Evolutionary conservation across 2,797 vertebrate species (phyloP).

Genomic region (Pipistrellus nathusii): DNA sequence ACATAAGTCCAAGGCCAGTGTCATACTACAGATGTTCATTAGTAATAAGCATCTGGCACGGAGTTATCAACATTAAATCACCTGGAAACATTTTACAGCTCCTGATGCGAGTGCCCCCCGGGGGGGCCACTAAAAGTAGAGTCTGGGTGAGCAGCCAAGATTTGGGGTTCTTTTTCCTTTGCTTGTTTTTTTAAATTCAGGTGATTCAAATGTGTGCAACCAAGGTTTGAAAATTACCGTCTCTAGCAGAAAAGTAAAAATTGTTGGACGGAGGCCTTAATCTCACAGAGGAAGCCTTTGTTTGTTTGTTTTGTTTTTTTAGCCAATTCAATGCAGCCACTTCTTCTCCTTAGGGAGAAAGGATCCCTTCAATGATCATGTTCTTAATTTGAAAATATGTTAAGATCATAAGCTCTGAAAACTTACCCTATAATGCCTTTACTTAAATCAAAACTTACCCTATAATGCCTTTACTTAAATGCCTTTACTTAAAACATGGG

Average conservation of each 20-base stretch:
- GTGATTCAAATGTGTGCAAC: slow-evolving; percentile 4
- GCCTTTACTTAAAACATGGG: neutral
- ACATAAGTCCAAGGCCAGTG: neutral
- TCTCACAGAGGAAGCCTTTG: neutral
- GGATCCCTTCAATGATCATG: neutral
- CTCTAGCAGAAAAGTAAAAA: slow-evolving; percentile 9
- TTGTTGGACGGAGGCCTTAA: neutral
- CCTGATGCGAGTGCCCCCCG: neutral
- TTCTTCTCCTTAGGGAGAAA: neutral
- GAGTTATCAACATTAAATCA: slow-evolving; percentile 47
- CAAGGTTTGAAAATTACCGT: neutral
- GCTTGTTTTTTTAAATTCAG: neutral
- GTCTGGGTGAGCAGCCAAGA: neutral
- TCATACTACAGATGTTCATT: neutral
- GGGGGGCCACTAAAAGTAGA: slow-evolving; percentile 46
- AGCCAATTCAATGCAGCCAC: neutral
- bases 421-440: neutral
- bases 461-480: slow-evolving; percentile 26
- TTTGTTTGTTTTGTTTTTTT: slow-evolving; percentile 4
- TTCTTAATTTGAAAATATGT: slow-evolving; percentile 53
- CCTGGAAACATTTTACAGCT: slow-evolving; percentile 13
- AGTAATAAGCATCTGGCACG: neutral
- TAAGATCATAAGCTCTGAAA: slow-evolving; percentile 45
- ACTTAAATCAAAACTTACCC: slow-evolving; percentile 19
- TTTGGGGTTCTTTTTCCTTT: neutral